A percentile compares a stretch with the other conserved stretches of the same genome.
Conservation (phyloP, 1,140 invertebrate genomes). For the Nixonia krombeini region DNA sequence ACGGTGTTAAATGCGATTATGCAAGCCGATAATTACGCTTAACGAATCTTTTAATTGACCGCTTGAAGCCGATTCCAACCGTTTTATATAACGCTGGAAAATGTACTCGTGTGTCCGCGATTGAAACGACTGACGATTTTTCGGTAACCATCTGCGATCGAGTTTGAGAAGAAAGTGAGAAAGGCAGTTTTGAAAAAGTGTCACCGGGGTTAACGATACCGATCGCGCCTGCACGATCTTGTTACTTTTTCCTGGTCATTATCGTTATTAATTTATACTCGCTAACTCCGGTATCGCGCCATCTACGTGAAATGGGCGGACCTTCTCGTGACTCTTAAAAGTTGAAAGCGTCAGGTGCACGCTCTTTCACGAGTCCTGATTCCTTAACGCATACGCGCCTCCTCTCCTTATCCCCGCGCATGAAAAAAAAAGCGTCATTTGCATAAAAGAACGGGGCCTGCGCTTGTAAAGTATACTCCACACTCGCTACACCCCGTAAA, state of each 20-base stretch:
- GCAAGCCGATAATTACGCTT: too few relatives aligned
- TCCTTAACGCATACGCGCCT: slow-evolving; percentile 27
- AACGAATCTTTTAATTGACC: too few relatives aligned
- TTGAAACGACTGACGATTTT: background rate
- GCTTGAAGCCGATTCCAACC: too few relatives aligned
- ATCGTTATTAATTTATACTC: slow-evolving; percentile 54
- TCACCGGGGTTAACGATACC: background rate
- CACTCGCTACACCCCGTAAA: too few relatives aligned
- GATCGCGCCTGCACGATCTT: slow-evolving; percentile 6
- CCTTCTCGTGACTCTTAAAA: slow-evolving; percentile 36
- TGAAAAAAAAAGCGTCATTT: too few relatives aligned
- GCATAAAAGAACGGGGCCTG: too few relatives aligned
- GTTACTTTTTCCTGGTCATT: slow-evolving; percentile 23
- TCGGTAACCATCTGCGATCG: too few relatives aligned
- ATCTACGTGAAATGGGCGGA: slow-evolving; percentile 56
- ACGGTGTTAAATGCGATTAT: slow-evolving; percentile 3
- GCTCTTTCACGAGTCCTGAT: slow-evolving; percentile 31
- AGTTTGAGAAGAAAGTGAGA: slow-evolving; percentile 2
- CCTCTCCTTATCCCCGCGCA: slow-evolving; percentile 22
- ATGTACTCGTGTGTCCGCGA: too few relatives aligned
- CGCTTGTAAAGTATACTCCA: too few relatives aligned
- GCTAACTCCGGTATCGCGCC: slow-evolving; percentile 56
- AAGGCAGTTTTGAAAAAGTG: background rate
- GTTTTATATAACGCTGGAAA: too few relatives aligned
- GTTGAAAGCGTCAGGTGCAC: slow-evolving; percentile 61